Conservation (phyloP, 2,797 vertebrate genomes). For the Cossypha polioptera region DNA sequence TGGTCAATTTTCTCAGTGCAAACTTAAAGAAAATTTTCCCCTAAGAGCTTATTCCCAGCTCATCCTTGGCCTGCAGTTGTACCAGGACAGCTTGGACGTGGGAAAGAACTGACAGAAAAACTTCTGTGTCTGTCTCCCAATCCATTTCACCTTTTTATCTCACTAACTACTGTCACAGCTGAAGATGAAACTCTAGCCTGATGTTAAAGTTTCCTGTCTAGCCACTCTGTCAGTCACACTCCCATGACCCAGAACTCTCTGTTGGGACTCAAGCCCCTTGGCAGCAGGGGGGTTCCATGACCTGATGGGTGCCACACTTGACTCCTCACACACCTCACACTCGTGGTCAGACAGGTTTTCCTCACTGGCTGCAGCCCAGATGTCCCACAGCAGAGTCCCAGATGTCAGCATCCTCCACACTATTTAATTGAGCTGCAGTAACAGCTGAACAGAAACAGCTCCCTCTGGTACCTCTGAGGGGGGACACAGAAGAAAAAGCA, state of each 20-base stretch:
- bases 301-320: accelerated
- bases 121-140: not conserved
- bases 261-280: not conserved
- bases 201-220: not conserved
- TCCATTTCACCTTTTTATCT: not conserved
- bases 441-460: not conserved
- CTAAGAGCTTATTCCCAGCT: not conserved
- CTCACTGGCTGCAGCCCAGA: not conserved
- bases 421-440: accelerated
- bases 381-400: not conserved
- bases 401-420: not conserved
- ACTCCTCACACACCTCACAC: not conserved
- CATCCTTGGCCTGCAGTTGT: not conserved
- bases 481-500: no score
- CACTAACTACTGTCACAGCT: not conserved
- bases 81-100: not conserved
- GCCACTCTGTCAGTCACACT: not conserved
- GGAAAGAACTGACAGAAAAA: not conserved
- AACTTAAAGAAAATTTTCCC: not conserved
- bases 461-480: not conserved
- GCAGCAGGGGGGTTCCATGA: accelerated
- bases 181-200: not conserved
- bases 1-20: not conserved
- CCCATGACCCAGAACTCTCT: not conserved
- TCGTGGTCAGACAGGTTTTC: not conserved